Percentiles rank a stretch among this genome's conserved stretches.
Evolutionary conservation across 2,797 vertebrate genomes (phyloP).

Genomic region (Cyclura pinguis): DNA sequence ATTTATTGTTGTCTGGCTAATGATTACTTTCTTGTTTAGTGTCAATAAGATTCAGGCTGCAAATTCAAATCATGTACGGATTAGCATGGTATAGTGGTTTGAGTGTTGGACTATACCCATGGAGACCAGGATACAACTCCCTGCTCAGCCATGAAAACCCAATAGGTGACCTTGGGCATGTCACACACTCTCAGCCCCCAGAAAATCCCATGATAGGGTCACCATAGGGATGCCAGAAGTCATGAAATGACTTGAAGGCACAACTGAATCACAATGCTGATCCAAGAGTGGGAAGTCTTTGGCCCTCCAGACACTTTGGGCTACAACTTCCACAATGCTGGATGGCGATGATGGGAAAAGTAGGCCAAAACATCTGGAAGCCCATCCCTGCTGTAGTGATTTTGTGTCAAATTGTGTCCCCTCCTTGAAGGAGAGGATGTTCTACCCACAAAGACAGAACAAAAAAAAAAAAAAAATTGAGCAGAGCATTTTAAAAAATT

Average conservation of each 20-base stretch:
- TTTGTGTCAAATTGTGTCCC: not conserved
- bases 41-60: not conserved
- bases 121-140: too few species aligned
- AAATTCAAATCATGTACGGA: not conserved
- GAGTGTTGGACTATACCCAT: too few species aligned
- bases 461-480: too few species aligned
- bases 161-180: too few species aligned
- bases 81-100: not conserved
- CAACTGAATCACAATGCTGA: not conserved
- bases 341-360: not conserved
- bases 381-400: not conserved
- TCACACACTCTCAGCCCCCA: too few species aligned
- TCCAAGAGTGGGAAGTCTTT: not conserved
- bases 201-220: too few species aligned
- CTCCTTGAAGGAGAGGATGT: too few species aligned
- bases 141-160: too few species aligned
- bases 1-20: not conserved
- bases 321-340: not conserved
- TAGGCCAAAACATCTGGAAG: not conserved
- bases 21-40: not conserved
- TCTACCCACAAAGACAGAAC: too few species aligned
- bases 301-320: not conserved
- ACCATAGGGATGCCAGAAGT: too few species aligned
- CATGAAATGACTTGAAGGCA: too few species aligned
- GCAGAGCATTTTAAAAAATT: too few species aligned